Base-by-base conservation (phyloP, 2,888 invertebrate genomes). In the Euclidia mi region DNA sequence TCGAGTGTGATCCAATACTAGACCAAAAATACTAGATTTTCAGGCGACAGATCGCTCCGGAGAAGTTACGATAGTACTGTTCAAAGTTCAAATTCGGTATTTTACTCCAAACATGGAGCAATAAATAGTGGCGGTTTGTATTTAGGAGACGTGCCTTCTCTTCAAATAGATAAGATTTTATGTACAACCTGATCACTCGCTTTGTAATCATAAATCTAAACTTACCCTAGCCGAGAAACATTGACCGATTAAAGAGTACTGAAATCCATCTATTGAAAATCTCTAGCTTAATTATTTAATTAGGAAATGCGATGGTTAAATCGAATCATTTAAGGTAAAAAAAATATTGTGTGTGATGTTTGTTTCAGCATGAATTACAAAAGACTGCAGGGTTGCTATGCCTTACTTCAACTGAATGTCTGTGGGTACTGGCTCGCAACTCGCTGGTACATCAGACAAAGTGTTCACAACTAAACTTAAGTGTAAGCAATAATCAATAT, bases 311-410 rank as follows among this genome's bases (percentile, higher is more conserved):
- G 46, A 57, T 14, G 49, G 46, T 50, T 51, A 41, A 68, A 66
- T 53, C 40, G 52, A 61, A 47, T 61, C 51, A 55, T 59, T 51
- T 41, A 58, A 50, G 49, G 43, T 45, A 65, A 59, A 14, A 52
- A 34, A 63, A 53, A 61, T 61, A 48, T 52, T 38, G 56, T 57
- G 53, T 56, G 53, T 60, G 52, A 52, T 59, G 63, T 66, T 73
- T 69, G 55, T 53, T 65, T 65, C 52, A 53, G 56, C 57, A 71
- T 63, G 61, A 67, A 56, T 63, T 67, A 53, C 62, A 71, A 71
- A 78, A 85, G 83, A 83, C 84, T 84, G 84, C 84, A 79, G 80
- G 79, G 78, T 71, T 68, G 56, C 71, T 64, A 72, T 78, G 78
- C 79, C 81, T 79, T 49, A 66, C 57, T 53, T 63, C 63, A 68